These are phyloP conservation scores for Achlya flavicornis DNA, from an alignment of 2,888 invertebrate species.

Conservation along the genomic window DNA sequence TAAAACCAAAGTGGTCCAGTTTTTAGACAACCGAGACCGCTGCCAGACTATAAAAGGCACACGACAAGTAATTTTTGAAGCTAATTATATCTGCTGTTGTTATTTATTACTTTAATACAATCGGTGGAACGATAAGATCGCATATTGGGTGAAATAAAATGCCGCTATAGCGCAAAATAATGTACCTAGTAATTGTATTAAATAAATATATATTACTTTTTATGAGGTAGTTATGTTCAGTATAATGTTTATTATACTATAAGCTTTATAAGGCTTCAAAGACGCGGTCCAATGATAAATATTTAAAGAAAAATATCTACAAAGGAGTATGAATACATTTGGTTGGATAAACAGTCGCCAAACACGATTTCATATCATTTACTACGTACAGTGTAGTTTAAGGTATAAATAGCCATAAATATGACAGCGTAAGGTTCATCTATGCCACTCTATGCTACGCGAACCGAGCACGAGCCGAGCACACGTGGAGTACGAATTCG, in stretches of 20 bases:
- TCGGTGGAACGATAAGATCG: slow-evolving; percentile 6
- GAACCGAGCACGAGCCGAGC: too few species aligned
- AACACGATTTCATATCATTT: background rate
- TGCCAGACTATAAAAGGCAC: slow-evolving; percentile 24
- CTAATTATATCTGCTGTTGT: slow-evolving; percentile 24
- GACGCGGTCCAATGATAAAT: background rate
- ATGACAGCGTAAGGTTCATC: too few species aligned
- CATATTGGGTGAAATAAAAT: background rate
- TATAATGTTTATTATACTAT: background rate
- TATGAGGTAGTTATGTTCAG: background rate
- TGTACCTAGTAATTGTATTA: slow-evolving; percentile 10
- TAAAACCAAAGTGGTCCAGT: slow-evolving; percentile 42
- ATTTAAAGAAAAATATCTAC: background rate
- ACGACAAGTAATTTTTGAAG: slow-evolving; percentile 19
- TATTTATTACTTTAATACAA: slow-evolving; percentile 9
- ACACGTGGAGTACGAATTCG: too few species aligned
- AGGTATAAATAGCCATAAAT: background rate
- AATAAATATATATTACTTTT: slow-evolving; percentile 7
- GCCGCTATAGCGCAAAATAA: background rate
- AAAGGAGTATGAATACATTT: too few species aligned
- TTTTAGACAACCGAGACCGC: slow-evolving; percentile 40
- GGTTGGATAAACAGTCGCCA: background rate
- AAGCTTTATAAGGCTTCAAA: background rate
- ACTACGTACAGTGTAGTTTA: too few species aligned
- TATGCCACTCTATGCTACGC: too few species aligned